Conservation (phyloP, 2,113 vertebrate genomes). For the Trogon surrucura region DNA sequence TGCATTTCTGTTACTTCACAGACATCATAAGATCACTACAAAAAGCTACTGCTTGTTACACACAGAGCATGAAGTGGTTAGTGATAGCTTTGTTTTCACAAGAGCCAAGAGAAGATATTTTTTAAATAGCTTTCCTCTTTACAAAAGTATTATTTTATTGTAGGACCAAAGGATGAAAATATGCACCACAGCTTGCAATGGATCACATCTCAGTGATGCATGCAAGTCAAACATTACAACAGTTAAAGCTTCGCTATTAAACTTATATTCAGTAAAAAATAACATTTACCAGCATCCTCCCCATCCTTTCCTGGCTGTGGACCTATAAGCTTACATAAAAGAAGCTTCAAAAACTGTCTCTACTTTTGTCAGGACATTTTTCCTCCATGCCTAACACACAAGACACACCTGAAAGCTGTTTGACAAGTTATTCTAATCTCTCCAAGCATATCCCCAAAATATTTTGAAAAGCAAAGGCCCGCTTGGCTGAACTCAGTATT, state of each 20-base stretch:
- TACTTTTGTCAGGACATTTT: slow-evolving; percentile 48
- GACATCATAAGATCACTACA: neutral
- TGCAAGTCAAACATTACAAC: neutral
- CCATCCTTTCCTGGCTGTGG: neutral
- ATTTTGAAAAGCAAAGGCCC: neutral
- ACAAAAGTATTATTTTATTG: neutral
- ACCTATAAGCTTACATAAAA: slow-evolving; percentile 37
- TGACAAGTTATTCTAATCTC: slow-evolving; percentile 63
- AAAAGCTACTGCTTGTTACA: neutral
- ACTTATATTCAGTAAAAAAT: neutral
- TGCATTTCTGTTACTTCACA: neutral
- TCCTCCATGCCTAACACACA: slow-evolving; percentile 36
- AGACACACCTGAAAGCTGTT: slow-evolving; percentile 50
- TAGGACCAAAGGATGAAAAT: slow-evolving; percentile 26
- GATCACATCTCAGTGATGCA: neutral
- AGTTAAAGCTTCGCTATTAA: neutral
- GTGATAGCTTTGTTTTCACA: neutral
- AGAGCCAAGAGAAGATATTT: slow-evolving; percentile 8
- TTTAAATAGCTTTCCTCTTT: slow-evolving; percentile 24
- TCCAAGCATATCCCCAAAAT: slow-evolving; percentile 12
- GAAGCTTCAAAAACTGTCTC: slow-evolving; percentile 49
- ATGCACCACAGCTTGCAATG: neutral
- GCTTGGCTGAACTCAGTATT: neutral
- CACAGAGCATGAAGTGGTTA: neutral
- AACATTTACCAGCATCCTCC: neutral